These are phyloP conservation scores for Escarpia spicata DNA, from an alignment of 2,888 invertebrate species.

Conservation along the genomic window DNA sequence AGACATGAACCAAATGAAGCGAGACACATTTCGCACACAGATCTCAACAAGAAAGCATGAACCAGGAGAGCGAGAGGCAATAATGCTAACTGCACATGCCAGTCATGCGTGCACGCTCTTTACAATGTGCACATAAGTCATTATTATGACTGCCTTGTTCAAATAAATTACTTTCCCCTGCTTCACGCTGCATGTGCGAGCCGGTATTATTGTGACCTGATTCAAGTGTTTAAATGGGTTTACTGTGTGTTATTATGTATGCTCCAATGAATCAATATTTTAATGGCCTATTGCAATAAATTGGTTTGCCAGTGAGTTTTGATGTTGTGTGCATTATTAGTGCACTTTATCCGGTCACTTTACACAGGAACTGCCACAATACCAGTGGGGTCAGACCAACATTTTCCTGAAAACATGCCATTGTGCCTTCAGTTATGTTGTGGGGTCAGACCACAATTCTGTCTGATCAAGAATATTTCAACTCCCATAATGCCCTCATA, in stretches of 20 bases:
- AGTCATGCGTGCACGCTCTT: background rate
- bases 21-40: background rate
- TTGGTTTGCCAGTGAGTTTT: conserved; percentile 3
- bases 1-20: background rate
- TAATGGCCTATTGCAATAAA: conserved; percentile 13
- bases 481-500: background rate
- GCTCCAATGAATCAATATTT: background rate
- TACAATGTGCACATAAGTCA: background rate
- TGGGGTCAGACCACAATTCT: background rate
- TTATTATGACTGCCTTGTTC: background rate
- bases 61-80: background rate
- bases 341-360: background rate
- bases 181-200: background rate
- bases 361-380: background rate
- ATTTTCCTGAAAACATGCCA: background rate
- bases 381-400: background rate
- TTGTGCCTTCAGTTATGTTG: background rate
- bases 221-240: conserved; percentile 3
- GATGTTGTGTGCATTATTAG: background rate
- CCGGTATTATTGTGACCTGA: background rate
- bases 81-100: background rate
- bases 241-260: background rate
- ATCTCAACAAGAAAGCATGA: background rate
- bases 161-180: conserved; percentile 1
- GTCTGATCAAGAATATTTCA: background rate